phyloP scores from a whole-genome alignment of 2,113 vertebrate genomes.

The Craseonycteris thonglongyai region DNA sequence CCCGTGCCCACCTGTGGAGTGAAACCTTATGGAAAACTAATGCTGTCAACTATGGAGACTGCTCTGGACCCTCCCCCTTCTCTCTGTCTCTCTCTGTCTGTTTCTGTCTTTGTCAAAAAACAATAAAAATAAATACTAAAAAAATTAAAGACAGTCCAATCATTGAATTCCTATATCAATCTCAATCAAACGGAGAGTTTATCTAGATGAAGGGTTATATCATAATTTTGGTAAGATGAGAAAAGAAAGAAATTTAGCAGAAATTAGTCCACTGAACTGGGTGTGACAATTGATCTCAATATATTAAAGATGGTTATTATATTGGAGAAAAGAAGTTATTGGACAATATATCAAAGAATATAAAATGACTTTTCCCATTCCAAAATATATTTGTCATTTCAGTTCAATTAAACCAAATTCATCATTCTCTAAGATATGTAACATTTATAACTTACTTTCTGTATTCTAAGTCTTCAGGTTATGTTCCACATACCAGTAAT shows the following conservation, averaged over 20 bases:
- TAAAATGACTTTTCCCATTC: background rate
- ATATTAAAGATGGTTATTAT: background rate
- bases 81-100: no score
- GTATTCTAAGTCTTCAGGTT: background rate
- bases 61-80: no score
- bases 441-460: conserved; percentile 47
- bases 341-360: background rate
- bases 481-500: conserved; percentile 24
- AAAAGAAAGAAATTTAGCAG: background rate
- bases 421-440: background rate
- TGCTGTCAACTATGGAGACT: no score
- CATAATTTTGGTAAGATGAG: background rate
- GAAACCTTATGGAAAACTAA: no score
- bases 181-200: background rate
- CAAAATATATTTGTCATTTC: background rate
- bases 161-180: background rate
- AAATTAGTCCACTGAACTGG: background rate
- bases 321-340: background rate
- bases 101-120: no score
- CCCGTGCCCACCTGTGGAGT: no score
- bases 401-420: background rate
- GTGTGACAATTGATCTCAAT: background rate
- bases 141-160: background rate
- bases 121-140: no score
- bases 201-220: background rate